These are phyloP conservation scores for Pavo muticus DNA, from an alignment of 2,113 vertebrate genomes.

Conservation along the genomic window DNA sequence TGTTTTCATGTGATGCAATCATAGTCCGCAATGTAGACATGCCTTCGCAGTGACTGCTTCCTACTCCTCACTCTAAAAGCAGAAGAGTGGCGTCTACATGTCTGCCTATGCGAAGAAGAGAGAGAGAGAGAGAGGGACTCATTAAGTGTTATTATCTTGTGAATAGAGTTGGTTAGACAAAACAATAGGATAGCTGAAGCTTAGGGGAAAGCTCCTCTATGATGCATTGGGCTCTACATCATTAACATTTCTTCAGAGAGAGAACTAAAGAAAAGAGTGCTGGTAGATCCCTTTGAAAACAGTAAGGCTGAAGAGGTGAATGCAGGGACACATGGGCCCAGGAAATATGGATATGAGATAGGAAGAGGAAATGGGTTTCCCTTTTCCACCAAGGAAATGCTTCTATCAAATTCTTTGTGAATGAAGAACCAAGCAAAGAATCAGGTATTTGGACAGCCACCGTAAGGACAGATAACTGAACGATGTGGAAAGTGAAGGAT, in stretches of 20 bases:
- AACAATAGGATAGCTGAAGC: conserved; percentile 55
- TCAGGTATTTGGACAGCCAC: neutral
- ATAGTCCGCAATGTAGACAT: neutral
- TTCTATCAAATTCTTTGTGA: neutral
- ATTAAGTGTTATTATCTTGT: conserved; percentile 67
- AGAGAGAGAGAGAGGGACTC: conserved; percentile 21
- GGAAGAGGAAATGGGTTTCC: neutral
- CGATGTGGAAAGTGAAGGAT: neutral
- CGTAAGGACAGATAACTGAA: neutral
- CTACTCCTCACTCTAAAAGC: neutral
- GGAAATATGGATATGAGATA: neutral
- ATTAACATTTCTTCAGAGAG: conserved; percentile 10
- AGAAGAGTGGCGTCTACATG: conserved; percentile 50
- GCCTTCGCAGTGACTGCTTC: conserved; percentile 53
- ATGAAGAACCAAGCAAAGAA: neutral
- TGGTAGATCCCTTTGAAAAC: neutral
- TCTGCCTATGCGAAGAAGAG: conserved; percentile 54
- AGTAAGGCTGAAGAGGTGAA: neutral
- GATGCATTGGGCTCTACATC: conserved; percentile 10
- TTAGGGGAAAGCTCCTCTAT: conserved; percentile 38
- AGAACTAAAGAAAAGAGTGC: neutral
- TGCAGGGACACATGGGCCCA: neutral
- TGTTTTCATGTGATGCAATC: conserved; percentile 10
- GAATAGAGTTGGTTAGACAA: conserved; percentile 62
- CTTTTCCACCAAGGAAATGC: neutral